Evolutionary conservation across 2,888 invertebrate genomes (phyloP).

Genomic region (Bombyx huttoni): DNA sequence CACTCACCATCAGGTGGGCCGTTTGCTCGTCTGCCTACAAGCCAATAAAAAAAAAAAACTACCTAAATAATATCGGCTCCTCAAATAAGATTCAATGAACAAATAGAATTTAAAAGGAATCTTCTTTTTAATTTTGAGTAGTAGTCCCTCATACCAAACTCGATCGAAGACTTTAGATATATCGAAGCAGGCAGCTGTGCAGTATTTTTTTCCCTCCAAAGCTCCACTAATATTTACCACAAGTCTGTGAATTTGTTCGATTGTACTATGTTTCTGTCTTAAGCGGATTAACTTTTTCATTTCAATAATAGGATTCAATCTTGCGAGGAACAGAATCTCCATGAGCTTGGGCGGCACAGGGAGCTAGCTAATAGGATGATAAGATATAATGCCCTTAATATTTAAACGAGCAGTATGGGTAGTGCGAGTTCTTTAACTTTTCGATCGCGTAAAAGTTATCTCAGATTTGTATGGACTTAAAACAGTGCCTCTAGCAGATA

Average conservation of each 20-base stretch:
- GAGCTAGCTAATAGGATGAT: conserved; percentile 12
- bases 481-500: no score
- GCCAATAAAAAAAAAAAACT: no score
- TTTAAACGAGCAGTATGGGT: no score
- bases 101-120: conserved; percentile 6
- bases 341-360: conserved; percentile 5
- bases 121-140: conserved; percentile 9
- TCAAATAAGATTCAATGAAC: conserved; percentile 7
- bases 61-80: conserved; percentile 4
- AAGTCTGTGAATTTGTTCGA: conserved; percentile 1
- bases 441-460: no score
- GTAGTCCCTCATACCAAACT: conserved; percentile 13
- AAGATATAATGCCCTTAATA: no score
- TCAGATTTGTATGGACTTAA: no score
- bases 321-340: conserved; percentile 4
- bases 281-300: neutral
- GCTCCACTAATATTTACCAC: conserved; percentile 1
- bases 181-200: conserved; percentile 5
- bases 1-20: no score
- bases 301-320: neutral
- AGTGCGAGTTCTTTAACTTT: no score
- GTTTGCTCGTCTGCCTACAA: no score
- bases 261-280: neutral
- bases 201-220: conserved; percentile 10
- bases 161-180: conserved; percentile 14